phyloP scores from a whole-genome alignment of 35 echinoderm and acorn worm species.

The Ophiothrix spiculata region DNA sequence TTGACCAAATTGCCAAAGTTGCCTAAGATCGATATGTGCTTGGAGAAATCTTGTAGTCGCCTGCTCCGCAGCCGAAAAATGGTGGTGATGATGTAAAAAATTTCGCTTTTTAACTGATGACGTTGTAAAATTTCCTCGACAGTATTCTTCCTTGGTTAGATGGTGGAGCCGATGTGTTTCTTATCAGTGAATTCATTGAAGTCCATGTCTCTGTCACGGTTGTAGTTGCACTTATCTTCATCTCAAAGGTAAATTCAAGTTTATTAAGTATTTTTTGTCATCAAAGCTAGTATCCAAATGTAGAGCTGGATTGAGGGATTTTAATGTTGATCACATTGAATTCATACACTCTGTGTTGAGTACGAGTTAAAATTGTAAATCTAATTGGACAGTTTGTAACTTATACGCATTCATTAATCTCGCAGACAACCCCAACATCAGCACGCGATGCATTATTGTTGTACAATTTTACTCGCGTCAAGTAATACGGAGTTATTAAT shows the following conservation, averaged over 20 bases:
- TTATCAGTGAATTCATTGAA: conserved; percentile 34
- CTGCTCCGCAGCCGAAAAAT: not conserved
- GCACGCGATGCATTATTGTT: too few species aligned
- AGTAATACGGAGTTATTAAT: too few species aligned
- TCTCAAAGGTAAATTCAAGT: conserved; percentile 35
- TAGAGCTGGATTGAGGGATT: not conserved
- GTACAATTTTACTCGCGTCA: too few species aligned
- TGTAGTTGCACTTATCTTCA: conserved; percentile 38
- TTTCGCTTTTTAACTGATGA: not conserved
- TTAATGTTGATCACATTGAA: not conserved
- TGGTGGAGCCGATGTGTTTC: conserved; percentile 29
- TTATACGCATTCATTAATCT: not conserved
- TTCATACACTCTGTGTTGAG: too few species aligned
- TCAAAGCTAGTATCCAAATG: not conserved
- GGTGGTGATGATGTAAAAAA: not conserved
- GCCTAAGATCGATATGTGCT: not conserved
- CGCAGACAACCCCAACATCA: not conserved
- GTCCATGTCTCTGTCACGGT: conserved; percentile 45
- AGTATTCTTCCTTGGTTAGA: conserved; percentile 5
- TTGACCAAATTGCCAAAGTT: not conserved
- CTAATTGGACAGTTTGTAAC: not conserved
- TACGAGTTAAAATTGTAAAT: not conserved
- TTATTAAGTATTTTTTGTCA: not conserved
- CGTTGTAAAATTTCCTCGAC: not conserved
- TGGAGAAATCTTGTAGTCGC: not conserved